These are phyloP conservation scores for Chondrilla cf. caribensis DNA, from an alignment of 37 sponge, comb jelly and placozoan genomes.

Conservation along the genomic window DNA sequence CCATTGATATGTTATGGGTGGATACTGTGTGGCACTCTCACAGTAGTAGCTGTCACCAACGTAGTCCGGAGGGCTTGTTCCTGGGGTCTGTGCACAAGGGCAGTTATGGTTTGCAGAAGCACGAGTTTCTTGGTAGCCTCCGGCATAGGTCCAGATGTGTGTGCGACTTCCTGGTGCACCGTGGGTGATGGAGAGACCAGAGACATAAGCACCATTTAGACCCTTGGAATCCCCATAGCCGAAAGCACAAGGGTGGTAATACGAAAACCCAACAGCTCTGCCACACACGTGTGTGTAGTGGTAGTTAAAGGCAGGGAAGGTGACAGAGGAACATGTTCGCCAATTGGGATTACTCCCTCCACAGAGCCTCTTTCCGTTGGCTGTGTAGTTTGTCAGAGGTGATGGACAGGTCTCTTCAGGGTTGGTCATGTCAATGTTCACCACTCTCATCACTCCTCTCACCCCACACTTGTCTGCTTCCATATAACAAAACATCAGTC, in stretches of 20 bases:
- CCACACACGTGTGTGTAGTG: neutral
- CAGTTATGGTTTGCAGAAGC: neutral
- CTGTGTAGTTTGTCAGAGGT: neutral
- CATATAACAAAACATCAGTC: neutral
- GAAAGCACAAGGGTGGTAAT: too few relatives aligned
- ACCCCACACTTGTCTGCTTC: neutral
- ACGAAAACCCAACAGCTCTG: neutral
- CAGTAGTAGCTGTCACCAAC: constrained; percentile 5
- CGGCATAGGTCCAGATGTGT: constrained; percentile 24
- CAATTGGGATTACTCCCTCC: neutral
- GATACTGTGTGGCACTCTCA: neutral
- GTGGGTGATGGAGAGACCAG: neutral
- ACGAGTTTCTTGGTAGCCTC: neutral
- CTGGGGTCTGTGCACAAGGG: neutral
- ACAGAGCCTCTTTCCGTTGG: neutral
- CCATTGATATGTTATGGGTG: too few relatives aligned
- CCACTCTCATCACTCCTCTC: neutral
- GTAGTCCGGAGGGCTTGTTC: neutral
- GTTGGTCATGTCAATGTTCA: neutral
- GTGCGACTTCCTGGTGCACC: neutral
- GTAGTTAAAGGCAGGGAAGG: neutral
- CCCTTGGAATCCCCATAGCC: neutral
- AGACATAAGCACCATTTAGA: neutral
- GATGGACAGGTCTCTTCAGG: neutral
- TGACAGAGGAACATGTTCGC: neutral